Conservation (phyloP, 2,888 invertebrate genomes). For the Epistrophella euchroma region DNA sequence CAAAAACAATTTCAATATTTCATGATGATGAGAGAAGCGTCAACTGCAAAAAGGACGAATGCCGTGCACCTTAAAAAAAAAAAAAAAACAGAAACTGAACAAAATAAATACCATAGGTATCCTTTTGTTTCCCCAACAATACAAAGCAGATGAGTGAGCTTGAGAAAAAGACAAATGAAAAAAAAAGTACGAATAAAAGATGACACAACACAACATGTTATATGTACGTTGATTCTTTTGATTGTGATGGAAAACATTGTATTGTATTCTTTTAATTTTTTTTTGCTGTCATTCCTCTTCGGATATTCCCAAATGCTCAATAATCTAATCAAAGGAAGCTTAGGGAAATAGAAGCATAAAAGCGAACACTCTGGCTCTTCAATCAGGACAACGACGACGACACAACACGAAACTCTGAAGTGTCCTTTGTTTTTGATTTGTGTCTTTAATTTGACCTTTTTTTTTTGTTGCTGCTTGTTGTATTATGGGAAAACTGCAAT, state of each 20-base stretch:
- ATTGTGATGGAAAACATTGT: slow-evolving; percentile 20
- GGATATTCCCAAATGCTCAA: slow-evolving; percentile 31
- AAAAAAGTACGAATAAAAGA: not conserved
- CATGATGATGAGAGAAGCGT: slow-evolving; percentile 8
- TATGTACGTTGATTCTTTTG: not conserved
- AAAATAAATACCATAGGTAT: slow-evolving; percentile 40
- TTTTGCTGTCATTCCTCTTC: not conserved
- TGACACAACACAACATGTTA: not conserved
- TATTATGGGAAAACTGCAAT: not conserved
- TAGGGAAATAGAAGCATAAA: not conserved
- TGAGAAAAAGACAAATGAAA: not conserved
- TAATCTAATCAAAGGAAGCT: slow-evolving; percentile 16
- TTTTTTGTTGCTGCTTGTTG: not conserved
- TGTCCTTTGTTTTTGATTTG: slow-evolving; percentile 39
- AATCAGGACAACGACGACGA: slow-evolving; percentile 12
- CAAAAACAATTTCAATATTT: slow-evolving; percentile 52
- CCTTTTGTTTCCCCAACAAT: slow-evolving; percentile 50
- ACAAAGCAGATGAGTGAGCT: slow-evolving; percentile 34
- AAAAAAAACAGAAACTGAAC: slow-evolving; percentile 14
- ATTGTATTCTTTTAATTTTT: not conserved
- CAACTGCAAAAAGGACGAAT: not conserved
- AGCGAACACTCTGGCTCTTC: not conserved
- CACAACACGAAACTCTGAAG: not conserved
- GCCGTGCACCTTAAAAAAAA: slow-evolving; percentile 4
- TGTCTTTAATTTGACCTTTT: slow-evolving; percentile 51